These are phyloP conservation scores for Cryptus armator DNA, from an alignment of 2,888 invertebrate genomes.

Conservation along the genomic window DNA sequence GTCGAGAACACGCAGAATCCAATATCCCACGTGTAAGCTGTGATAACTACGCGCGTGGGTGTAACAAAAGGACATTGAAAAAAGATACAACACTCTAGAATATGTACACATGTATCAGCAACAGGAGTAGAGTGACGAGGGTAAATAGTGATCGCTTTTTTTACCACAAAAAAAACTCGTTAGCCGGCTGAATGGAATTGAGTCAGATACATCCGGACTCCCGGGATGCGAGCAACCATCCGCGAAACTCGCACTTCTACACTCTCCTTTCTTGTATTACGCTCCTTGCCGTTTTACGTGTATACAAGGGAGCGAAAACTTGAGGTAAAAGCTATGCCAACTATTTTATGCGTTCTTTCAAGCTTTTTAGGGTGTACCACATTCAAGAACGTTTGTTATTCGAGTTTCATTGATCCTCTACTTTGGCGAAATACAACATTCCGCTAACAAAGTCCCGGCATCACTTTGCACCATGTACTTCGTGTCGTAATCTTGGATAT, in stretches of 20 bases:
- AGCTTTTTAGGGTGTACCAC: background rate
- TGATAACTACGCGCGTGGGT: background rate
- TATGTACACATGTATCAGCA: constrained; percentile 1
- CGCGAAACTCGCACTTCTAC: background rate
- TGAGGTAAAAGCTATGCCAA: background rate
- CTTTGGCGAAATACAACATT: background rate
- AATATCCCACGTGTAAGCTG: background rate
- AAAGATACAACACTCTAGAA: background rate
- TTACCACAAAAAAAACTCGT: constrained; percentile 2
- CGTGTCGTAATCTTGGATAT: background rate
- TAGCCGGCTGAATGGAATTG: constrained; percentile 8
- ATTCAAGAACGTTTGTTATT: background rate
- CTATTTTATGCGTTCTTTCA: background rate
- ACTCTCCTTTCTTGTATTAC: background rate
- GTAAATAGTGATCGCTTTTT: background rate
- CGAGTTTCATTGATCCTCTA: background rate
- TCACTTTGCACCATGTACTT: background rate
- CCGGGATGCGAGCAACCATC: constrained; percentile 10
- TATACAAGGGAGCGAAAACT: background rate
- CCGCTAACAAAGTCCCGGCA: background rate
- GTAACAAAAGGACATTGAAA: background rate
- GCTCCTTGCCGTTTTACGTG: background rate
- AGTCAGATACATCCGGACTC: constrained; percentile 2
- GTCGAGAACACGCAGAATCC: background rate
- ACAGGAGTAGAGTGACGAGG: background rate